Base-by-base conservation (phyloP, 2,797 vertebrate genomes). In the Alcedo quadribrachys region DNA sequence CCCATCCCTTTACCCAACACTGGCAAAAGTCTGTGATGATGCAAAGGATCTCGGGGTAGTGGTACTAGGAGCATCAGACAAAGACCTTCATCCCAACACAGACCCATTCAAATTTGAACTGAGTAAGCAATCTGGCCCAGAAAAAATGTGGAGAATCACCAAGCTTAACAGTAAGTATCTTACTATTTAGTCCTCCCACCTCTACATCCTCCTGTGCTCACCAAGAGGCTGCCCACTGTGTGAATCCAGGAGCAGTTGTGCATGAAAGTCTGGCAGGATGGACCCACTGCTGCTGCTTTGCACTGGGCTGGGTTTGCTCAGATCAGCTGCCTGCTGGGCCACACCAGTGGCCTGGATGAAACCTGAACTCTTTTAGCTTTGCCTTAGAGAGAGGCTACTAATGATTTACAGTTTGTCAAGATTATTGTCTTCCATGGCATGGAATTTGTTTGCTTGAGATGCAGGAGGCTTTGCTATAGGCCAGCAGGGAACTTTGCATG, bases 51-150 rank as follows among this genome's bases (percentile, higher is more conserved):
- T 99, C 94, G 99, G 98, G 15, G 98, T 99, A 53, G 98, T 98
- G 82, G 96, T 99, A 30, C 93, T 99, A 33, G 98, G 98, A 40
- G 99, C 98, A 1, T 97, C 98, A 32, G 99, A 99, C 96, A 98
- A 98, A 92, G 99, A 99, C 93, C 98, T 99, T 35, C 97, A 98
- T 21, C 99, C 99, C 60, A 99, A 99, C 24, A 98, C 98, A 8
- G 98, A 98, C 3, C 99, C 99, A 24, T 99, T 99, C 97, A 98
- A 98, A 94, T 99, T 99, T 51, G 99, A 99, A 60, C 97, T 99
- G 86, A 98, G 98, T 55, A 99, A 99, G 91, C 98, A 98, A 91
- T 97, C 97, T 0, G 98, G 98, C 73, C 97, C 99, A 20, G 99
- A 99, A 80, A 99, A 99, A 96, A 97, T 98, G 86, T 99, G 99